A percentile compares a stretch with the other conserved stretches of the same genome.
phyloP scores from a whole-genome alignment of 1,140 invertebrate genomes.

The Cryptotermes secundus region DNA sequence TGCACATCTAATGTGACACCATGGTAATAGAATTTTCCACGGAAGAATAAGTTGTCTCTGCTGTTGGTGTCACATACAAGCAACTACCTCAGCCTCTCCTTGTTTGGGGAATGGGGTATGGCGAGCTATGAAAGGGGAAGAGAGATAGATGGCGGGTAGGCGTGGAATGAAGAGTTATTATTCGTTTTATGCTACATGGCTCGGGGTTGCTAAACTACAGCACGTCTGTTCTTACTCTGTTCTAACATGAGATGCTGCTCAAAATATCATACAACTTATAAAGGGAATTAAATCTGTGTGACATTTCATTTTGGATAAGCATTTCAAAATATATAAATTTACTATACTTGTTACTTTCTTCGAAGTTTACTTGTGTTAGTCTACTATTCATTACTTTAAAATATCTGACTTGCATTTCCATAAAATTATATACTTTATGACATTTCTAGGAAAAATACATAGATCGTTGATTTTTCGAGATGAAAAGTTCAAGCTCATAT shows the following conservation, averaged over 20 bases:
- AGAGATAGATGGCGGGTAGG: not conserved
- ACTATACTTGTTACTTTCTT: too few relatives aligned
- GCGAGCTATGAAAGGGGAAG: not conserved
- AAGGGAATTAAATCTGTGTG: not conserved
- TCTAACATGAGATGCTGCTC: not conserved
- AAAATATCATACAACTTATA: not conserved
- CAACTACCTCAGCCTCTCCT: not conserved
- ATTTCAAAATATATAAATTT: too few relatives aligned
- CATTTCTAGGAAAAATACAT: too few relatives aligned
- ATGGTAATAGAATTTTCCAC: slow-evolving; percentile 8
- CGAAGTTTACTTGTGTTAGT: too few relatives aligned
- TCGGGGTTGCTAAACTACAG: not conserved
- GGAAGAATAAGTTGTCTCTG: slow-evolving; percentile 5
- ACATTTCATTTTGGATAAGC: too few relatives aligned
- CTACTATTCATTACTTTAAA: too few relatives aligned
- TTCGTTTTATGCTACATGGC: not conserved
- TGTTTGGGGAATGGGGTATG: not conserved
- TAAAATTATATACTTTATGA: too few relatives aligned
- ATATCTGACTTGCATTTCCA: too few relatives aligned
- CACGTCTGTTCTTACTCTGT: not conserved
- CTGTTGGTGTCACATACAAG: slow-evolving; percentile 1
- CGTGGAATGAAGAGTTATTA: not conserved
- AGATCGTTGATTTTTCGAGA: too few relatives aligned
- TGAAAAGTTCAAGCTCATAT: too few relatives aligned
- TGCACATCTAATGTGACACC: not conserved